Evolutionary conservation across 2,797 vertebrate genomes (phyloP).

Genomic region (Knipowitschia caucasica): DNA sequence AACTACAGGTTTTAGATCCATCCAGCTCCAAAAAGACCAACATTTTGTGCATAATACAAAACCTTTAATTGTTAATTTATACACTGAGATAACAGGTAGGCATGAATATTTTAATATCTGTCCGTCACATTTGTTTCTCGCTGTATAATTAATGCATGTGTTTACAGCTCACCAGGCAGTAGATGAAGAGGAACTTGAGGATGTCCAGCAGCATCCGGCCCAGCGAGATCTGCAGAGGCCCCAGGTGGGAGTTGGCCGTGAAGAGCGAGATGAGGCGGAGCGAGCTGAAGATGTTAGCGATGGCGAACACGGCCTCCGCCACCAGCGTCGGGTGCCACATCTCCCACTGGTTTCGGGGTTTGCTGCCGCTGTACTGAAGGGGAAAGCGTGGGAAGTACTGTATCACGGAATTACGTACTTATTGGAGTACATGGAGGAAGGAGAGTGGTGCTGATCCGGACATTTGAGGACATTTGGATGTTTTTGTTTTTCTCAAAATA

Average conservation of each 20-base stretch:
- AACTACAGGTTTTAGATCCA: too few species aligned
- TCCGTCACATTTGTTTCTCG: background rate
- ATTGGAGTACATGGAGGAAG: too few species aligned
- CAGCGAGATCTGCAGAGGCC: conserved; percentile 95
- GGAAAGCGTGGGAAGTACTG: background rate
- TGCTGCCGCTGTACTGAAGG: conserved; percentile 83
- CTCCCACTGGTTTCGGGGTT: conserved; percentile 85
- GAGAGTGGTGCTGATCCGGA: too few species aligned
- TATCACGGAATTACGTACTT: too few species aligned
- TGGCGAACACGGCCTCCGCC: conserved; percentile 95
- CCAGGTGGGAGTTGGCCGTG: conserved; percentile 97
- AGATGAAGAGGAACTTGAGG: conserved; percentile 98
- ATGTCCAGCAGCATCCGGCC: conserved; percentile 97
- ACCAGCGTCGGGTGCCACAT: conserved; percentile 98
- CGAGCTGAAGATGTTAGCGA: conserved; percentile 98
- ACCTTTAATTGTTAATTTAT: too few species aligned
- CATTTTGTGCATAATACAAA: too few species aligned
- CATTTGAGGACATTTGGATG: too few species aligned
- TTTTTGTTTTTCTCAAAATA: too few species aligned
- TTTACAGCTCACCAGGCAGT: conserved; percentile 81
- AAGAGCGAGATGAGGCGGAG: conserved; percentile 96
- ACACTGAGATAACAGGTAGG: background rate
- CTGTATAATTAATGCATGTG: background rate
- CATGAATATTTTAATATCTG: background rate
- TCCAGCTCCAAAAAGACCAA: too few species aligned